Conservation (phyloP, 2,113 vertebrate genomes). For the Triplophysa siluroides region DNA sequence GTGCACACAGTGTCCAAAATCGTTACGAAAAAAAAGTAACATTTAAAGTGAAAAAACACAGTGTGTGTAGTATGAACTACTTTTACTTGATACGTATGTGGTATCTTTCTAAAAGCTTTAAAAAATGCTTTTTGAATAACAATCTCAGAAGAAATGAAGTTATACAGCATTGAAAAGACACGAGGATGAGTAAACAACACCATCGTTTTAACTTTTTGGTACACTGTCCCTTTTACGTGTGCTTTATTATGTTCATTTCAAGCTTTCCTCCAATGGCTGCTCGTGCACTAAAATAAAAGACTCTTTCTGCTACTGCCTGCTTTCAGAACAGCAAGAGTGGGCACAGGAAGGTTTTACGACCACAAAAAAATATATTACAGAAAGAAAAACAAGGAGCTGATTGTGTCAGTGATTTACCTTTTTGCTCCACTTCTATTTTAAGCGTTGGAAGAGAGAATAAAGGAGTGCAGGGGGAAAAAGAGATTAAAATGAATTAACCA, state of each 20-base stretch:
- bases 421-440: conserved; percentile 99
- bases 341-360: conserved; percentile 82
- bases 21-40: no score
- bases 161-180: no score
- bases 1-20: no score
- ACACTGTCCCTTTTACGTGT: conserved; percentile 72
- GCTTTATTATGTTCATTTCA: conserved; percentile 73
- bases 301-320: conserved; percentile 74
- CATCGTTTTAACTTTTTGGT: no score
- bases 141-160: no score
- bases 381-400: conserved; percentile 88
- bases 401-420: conserved; percentile 99
- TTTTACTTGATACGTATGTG: no score
- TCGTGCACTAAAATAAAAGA: conserved; percentile 63
- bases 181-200: no score
- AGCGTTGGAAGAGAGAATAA: conserved; percentile 99
- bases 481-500: conserved; percentile 99
- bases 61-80: no score
- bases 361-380: conserved; percentile 55
- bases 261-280: conserved; percentile 71
- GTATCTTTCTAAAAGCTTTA: no score
- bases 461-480: conserved; percentile 92
- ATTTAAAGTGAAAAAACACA: no score
- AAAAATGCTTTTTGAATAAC: no score
- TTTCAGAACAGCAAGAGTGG: conserved; percentile 83